Base-by-base conservation (phyloP, 2,888 invertebrate genomes). In the Euzophera pinguis region DNA sequence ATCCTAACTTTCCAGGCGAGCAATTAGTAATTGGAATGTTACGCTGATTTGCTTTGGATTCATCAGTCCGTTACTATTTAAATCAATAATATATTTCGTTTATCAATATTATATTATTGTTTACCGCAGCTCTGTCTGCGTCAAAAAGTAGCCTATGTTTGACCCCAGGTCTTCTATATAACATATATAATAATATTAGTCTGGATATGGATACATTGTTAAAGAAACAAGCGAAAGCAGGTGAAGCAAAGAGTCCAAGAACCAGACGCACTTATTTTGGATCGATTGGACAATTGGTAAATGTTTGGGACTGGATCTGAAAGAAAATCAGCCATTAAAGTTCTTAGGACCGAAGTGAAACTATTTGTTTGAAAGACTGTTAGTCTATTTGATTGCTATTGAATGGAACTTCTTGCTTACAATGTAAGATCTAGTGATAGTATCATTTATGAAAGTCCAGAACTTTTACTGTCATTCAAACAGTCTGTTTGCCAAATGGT, bases 251-350 rank as follows among this genome's bases (percentile, higher is more conserved):
- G 2, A 37, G 37, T 22, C 27, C 13, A 55, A 59, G 43, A 13
- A 48, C 58, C 57, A 61, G 60, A 62, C 61, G 61, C 8, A 32
- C 32, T 32, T 64, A 62, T 50, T 57, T 64, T 63, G 55, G 56
- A 53, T 47, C 54, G 55, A 57, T 54, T 53, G 53, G 54, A 39
- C 54, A 50, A 52, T 52, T 41, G 43, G 64, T 72, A 71, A 67
- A 69, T 73, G 59, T 61, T 58, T 58, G 42, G 39, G 45, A 50
- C 42, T 55, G 61, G 56, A 67, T 68, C 64, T 58, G 39, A 50
- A 61, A 57, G 51, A 50, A 57, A 63, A 68, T 68, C 66, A 65
- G 69, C 68, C 65, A 71, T 74, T 68, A 70, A 64, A 69, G 59
- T 69, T 65, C 54, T 47, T 35, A 35, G 43, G 65, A 66, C 64